These are phyloP conservation scores for Petrocephalus microphthalmus DNA, from an alignment of 2,113 vertebrate genomes.

Conservation along the genomic window DNA sequence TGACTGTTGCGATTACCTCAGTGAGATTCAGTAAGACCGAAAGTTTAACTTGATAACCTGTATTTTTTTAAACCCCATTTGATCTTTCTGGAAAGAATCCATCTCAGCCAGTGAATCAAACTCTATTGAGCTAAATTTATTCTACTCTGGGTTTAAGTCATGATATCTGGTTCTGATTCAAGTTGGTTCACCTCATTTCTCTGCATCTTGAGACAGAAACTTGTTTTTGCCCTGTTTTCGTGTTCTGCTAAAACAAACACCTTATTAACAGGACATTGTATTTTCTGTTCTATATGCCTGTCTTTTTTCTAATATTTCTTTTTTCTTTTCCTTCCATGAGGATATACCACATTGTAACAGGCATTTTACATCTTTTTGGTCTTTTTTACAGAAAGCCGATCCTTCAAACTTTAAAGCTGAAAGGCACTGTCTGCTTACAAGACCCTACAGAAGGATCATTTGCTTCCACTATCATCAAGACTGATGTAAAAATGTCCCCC, in stretches of 20 bases:
- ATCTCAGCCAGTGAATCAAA: constrained; percentile 6
- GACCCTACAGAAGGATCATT: neutral
- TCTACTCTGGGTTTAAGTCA: neutral
- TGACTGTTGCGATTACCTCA: neutral
- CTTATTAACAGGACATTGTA: neutral
- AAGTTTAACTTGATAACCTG: neutral
- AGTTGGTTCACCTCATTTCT: neutral
- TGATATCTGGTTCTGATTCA: neutral
- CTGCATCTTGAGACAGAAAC: neutral
- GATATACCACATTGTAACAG: neutral
- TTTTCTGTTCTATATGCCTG: neutral
- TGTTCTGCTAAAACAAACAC: neutral
- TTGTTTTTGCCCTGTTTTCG: neutral
- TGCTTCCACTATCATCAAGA: neutral
- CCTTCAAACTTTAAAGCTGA: neutral
- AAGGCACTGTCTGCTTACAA: neutral
- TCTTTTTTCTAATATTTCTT: neutral
- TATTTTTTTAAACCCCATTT: neutral
- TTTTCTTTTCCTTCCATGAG: neutral
- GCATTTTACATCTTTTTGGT: neutral
- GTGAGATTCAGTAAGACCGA: neutral
- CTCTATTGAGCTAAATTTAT: neutral
- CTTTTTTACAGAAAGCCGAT: neutral
- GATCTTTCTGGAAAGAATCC: neutral
- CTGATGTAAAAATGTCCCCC: neutral